Percentiles rank a stretch among this genome's conserved stretches.
Conservation (phyloP, 2,113 vertebrate genomes). For the Columba livia region DNA sequence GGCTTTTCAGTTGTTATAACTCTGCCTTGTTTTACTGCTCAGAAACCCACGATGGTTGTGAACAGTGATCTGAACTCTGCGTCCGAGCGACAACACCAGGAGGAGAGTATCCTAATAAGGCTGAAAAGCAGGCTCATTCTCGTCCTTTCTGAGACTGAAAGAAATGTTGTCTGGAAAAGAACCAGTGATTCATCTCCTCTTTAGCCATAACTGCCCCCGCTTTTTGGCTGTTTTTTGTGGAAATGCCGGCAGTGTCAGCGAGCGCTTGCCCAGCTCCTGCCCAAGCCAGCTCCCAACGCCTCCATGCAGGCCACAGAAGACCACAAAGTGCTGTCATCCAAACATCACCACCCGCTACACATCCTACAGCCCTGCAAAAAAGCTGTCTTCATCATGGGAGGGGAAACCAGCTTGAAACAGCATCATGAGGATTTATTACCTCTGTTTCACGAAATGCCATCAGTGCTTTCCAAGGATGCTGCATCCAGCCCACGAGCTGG, state of each 20-base stretch:
- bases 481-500: not conserved
- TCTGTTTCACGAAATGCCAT: not conserved
- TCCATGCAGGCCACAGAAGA: not conserved
- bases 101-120: not conserved
- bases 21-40: not conserved
- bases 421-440: not conserved
- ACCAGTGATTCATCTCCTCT: not conserved
- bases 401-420: not conserved
- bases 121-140: not conserved
- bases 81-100: not conserved
- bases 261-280: accelerated
- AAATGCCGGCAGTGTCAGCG: accelerated
- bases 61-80: not conserved
- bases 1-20: not conserved
- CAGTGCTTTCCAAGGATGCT: not conserved
- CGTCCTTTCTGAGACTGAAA: not conserved
- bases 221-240: not conserved
- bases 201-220: not conserved
- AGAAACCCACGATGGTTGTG: not conserved
- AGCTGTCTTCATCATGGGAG: not conserved
- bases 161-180: not conserved
- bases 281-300: not conserved
- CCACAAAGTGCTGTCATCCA: not conserved
- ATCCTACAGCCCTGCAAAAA: not conserved
- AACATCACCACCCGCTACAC: accelerated